Percentiles rank a stretch among this genome's conserved stretches.
phyloP scores from a whole-genome alignment of 2,113 vertebrate species.

The Hydrochoerus hydrochaeris region DNA sequence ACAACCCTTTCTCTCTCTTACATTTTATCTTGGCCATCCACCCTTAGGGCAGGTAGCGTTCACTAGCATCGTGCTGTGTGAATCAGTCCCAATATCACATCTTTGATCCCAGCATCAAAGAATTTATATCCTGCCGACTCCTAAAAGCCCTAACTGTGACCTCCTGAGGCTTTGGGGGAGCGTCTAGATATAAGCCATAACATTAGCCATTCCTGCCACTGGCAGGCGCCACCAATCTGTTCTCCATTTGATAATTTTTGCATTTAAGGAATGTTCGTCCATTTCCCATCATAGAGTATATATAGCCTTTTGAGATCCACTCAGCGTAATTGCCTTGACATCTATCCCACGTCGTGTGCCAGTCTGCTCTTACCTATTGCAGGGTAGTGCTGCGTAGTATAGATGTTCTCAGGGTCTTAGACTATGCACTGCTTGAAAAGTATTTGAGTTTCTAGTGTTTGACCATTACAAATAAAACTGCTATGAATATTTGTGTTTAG shows the following conservation, averaged over 20 bases:
- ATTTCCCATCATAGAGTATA: too few species aligned
- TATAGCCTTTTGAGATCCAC: neutral
- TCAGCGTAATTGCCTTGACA: neutral
- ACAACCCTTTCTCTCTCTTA: neutral
- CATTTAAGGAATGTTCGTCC: neutral
- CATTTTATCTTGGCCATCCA: neutral
- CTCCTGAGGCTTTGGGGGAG: neutral
- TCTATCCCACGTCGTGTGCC: neutral
- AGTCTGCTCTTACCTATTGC: neutral
- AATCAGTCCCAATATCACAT: neutral
- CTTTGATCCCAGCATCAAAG: neutral
- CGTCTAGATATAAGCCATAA: neutral
- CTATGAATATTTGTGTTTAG: neutral
- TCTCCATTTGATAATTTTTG: neutral
- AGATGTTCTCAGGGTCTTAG: neutral
- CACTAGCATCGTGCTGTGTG: neutral
- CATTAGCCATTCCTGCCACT: neutral
- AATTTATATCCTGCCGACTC: neutral
- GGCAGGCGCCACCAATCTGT: neutral
- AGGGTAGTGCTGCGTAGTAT: neutral
- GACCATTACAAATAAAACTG: neutral
- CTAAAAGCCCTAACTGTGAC: neutral
- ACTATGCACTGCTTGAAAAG: neutral
- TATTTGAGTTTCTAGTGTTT: neutral
- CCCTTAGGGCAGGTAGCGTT: neutral